Conservation (phyloP, 2,888 invertebrate genomes). For the Epirrita christyi region DNA sequence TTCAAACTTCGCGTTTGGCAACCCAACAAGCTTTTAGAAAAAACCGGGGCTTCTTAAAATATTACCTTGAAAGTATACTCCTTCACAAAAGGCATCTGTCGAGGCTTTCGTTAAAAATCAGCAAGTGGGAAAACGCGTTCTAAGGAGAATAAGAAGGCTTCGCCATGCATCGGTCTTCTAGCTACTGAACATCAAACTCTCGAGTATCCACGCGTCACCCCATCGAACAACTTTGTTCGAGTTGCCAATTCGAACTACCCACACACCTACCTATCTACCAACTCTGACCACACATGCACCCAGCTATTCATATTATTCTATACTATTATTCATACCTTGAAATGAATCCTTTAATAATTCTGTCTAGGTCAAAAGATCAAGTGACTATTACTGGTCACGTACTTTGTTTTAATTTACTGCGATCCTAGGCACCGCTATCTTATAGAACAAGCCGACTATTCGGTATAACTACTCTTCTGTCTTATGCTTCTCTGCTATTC, state of each 20-base stretch:
- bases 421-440: background rate
- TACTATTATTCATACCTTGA: too few species aligned
- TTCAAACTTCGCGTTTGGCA: too few species aligned
- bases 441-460: background rate
- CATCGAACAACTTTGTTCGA: too few species aligned
- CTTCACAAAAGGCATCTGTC: constrained; percentile 87
- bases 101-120: constrained; percentile 86
- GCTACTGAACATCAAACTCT: constrained; percentile 83
- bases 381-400: background rate
- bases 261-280: constrained; percentile 89
- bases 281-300: constrained; percentile 86
- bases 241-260: too few species aligned
- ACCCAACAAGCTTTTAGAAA: too few species aligned
- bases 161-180: too few species aligned
- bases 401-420: background rate
- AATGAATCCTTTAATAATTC: too few species aligned
- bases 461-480: background rate
- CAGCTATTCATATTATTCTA: constrained; percentile 72
- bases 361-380: too few species aligned
- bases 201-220: too few species aligned
- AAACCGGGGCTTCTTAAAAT: too few species aligned
- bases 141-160: too few species aligned
- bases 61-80: constrained; percentile 91
- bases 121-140: constrained; percentile 92
- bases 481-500: background rate